These are phyloP conservation scores for Paramuricea clavata DNA, from an alignment of 92 coral and sea anemone species.

Conservation along the genomic window DNA sequence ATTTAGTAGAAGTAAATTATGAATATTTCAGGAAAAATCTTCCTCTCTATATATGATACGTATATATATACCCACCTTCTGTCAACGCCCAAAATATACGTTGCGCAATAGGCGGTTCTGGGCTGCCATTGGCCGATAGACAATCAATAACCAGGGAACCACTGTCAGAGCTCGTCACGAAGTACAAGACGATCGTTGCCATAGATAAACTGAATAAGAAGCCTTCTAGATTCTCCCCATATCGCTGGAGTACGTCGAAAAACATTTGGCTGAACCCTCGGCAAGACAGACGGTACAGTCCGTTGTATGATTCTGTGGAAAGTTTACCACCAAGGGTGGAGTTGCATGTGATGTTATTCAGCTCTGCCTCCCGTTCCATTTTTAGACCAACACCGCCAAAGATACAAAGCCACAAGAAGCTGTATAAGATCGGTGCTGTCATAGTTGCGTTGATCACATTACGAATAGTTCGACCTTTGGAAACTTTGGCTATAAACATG, in stretches of 20 bases:
- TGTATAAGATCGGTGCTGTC: constrained; percentile 81
- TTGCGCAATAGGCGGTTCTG: too few species aligned
- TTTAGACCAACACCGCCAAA: constrained; percentile 86
- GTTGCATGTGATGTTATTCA: constrained; percentile 72
- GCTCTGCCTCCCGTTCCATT: constrained; percentile 85
- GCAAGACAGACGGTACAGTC: constrained; percentile 81
- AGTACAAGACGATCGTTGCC: constrained; percentile 46
- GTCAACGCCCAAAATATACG: too few species aligned
- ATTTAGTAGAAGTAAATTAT: background rate
- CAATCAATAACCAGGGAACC: too few species aligned
- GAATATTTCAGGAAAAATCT: too few species aligned
- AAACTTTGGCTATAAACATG: constrained; percentile 87
- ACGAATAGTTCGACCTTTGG: constrained; percentile 89
- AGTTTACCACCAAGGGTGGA: constrained; percentile 73
- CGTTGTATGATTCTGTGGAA: constrained; percentile 65
- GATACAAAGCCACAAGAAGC: constrained; percentile 85
- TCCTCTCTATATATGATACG: background rate
- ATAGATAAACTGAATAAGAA: constrained; percentile 12
- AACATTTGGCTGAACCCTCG: constrained; percentile 76
- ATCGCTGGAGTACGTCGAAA: constrained; percentile 77
- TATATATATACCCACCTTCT: background rate
- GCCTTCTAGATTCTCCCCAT: constrained; percentile 59
- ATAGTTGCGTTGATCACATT: constrained; percentile 86
- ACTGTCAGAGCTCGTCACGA: constrained; percentile 46
- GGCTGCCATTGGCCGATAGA: too few species aligned